Evolutionary conservation across 2,888 invertebrate species (phyloP).

Genomic region (Neoscelio sp.): DNA sequence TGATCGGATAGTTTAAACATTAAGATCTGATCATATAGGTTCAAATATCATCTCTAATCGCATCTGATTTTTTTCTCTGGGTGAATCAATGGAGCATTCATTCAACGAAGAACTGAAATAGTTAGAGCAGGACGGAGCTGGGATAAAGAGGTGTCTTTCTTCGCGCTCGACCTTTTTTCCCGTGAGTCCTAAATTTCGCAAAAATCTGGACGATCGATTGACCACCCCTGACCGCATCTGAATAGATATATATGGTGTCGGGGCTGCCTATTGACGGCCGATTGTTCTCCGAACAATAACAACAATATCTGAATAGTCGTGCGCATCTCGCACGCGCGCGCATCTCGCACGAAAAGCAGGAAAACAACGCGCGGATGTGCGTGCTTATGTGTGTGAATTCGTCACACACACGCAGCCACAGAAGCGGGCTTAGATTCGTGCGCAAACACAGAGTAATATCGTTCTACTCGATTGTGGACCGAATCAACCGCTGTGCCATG

Average conservation of each 20-base stretch:
- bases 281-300: constrained; percentile 83
- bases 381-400: constrained; percentile 46
- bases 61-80: too few species aligned
- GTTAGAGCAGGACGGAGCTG: too few species aligned
- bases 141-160: constrained; percentile 70
- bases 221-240: constrained; percentile 82
- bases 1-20: too few species aligned
- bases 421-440: constrained; percentile 30
- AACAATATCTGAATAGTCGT: constrained; percentile 83
- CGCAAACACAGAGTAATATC: constrained; percentile 65
- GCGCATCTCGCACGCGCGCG: constrained; percentile 79
- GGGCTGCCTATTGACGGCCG: constrained; percentile 82
- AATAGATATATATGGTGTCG: constrained; percentile 83
- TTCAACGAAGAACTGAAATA: too few species aligned
- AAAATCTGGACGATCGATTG: constrained; percentile 76
- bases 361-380: constrained; percentile 57
- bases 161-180: constrained; percentile 67
- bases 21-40: too few species aligned
- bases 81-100: constrained; percentile 8
- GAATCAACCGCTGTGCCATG: constrained; percentile 71
- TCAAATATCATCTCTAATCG: too few species aligned
- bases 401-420: constrained; percentile 13
- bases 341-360: constrained; percentile 70
- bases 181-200: constrained; percentile 58
- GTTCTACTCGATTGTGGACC: constrained; percentile 68